These are phyloP conservation scores for Trichonephila inaurata DNA, from an alignment of 1,140 invertebrate species.

Conservation along the genomic window DNA sequence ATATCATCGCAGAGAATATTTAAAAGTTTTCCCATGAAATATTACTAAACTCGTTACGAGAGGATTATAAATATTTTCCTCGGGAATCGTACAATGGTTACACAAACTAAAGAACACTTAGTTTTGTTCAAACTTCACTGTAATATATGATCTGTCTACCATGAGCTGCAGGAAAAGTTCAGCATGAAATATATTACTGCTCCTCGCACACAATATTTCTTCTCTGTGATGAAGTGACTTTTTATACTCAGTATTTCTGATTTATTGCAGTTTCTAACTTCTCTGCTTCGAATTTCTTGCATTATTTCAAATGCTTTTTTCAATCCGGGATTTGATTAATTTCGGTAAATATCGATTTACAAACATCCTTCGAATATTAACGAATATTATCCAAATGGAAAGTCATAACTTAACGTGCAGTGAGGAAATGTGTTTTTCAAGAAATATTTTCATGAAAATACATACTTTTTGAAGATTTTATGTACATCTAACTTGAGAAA, in stretches of 20 bases:
- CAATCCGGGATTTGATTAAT: background rate
- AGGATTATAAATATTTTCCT: slow-evolving; percentile 2
- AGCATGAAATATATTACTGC: background rate
- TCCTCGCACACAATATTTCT: slow-evolving; percentile 28
- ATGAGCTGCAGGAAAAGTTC: background rate
- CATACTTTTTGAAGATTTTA: too few species aligned
- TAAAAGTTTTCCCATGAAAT: background rate
- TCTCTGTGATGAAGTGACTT: background rate
- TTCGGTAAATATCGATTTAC: background rate
- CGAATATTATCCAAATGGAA: too few species aligned
- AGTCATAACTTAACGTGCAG: too few species aligned
- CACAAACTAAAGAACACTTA: background rate
- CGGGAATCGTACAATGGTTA: background rate
- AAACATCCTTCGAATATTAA: background rate
- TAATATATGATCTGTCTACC: slow-evolving; percentile 40
- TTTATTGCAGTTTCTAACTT: slow-evolving; percentile 27
- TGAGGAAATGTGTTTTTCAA: too few species aligned
- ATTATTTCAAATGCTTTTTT: slow-evolving; percentile 35
- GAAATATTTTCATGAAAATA: too few species aligned
- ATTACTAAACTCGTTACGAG: background rate
- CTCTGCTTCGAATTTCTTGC: slow-evolving; percentile 9
- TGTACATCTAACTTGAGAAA: too few species aligned
- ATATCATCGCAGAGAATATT: too few species aligned
- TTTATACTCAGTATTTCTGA: slow-evolving; percentile 39
- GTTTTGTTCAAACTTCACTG: slow-evolving; percentile 19